These are phyloP conservation scores for Ligdia adustata DNA, from an alignment of 2,888 invertebrate genomes.

Conservation along the genomic window DNA sequence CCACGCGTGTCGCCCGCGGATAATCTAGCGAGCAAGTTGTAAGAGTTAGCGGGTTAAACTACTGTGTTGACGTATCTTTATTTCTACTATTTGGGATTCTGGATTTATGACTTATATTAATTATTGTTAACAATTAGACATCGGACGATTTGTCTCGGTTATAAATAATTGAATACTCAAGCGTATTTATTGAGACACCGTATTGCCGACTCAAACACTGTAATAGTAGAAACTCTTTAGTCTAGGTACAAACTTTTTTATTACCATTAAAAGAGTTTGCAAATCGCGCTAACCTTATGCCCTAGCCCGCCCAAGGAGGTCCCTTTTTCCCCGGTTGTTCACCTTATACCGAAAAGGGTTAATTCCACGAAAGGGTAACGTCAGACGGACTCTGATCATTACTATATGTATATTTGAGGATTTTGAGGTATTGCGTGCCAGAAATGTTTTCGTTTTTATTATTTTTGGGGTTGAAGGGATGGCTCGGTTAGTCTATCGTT, in stretches of 20 bases:
- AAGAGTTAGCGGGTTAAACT: slow-evolving; percentile 36
- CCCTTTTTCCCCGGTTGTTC: slow-evolving; percentile 79
- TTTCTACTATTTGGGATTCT: too few relatives aligned
- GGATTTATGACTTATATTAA: too few relatives aligned
- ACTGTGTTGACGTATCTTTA: too few relatives aligned
- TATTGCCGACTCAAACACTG: too few relatives aligned
- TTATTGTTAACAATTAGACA: too few relatives aligned
- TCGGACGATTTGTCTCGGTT: too few relatives aligned
- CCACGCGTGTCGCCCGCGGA: slow-evolving; percentile 65
- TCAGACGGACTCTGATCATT: slow-evolving; percentile 59
- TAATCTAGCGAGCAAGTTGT: slow-evolving; percentile 41
- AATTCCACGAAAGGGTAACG: slow-evolving; percentile 72
- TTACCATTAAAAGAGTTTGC: too few relatives aligned
- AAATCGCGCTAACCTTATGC: slow-evolving; percentile 44
- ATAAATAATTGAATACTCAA: too few relatives aligned
- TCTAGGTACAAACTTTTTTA: too few relatives aligned
- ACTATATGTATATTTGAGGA: slow-evolving; percentile 43
- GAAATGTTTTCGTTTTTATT: slow-evolving; percentile 55
- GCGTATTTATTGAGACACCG: too few relatives aligned
- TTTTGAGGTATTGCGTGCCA: slow-evolving; percentile 67
- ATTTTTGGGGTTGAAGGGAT: slow-evolving; percentile 59
- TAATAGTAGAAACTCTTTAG: too few relatives aligned
- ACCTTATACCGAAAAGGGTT: slow-evolving; percentile 79
- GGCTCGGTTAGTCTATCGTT: slow-evolving; percentile 54
- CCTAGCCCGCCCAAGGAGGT: slow-evolving; percentile 54